Conservation (phyloP, 1,140 invertebrate species). For the Euura lappo region DNA sequence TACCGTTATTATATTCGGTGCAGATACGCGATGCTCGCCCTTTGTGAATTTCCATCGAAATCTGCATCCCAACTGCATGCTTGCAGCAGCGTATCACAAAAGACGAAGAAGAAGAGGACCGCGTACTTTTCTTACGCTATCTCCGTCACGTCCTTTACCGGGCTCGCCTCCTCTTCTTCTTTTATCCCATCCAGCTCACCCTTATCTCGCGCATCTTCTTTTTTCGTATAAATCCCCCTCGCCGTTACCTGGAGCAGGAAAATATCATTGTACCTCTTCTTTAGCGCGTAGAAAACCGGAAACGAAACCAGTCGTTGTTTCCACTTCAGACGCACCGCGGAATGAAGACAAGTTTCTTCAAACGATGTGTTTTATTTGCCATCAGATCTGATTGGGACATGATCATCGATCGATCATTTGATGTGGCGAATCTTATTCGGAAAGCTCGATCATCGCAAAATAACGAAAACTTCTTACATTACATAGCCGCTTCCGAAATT, state of each 20-base stretch:
- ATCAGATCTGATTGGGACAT: no score
- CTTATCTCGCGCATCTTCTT: conserved; percentile 1
- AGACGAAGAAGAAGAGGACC: background rate
- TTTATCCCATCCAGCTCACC: background rate
- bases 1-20: background rate
- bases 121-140: background rate
- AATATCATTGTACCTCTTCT: background rate
- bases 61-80: background rate
- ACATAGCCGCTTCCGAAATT: background rate
- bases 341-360: background rate
- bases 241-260: background rate
- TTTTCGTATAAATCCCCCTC: background rate
- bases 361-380: no score
- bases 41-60: conserved; percentile 2
- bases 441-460: no score
- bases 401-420: no score
- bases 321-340: background rate
- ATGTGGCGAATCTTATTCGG: no score
- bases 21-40: background rate
- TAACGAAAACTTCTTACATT: background rate
- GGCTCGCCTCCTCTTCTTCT: no score
- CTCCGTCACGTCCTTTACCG: background rate
- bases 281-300: no score
- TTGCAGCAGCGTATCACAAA: background rate
- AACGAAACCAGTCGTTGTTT: no score